Evolutionary conservation across 1,140 invertebrate species (phyloP).

Genomic region (Pogonognathellus flavescens): DNA sequence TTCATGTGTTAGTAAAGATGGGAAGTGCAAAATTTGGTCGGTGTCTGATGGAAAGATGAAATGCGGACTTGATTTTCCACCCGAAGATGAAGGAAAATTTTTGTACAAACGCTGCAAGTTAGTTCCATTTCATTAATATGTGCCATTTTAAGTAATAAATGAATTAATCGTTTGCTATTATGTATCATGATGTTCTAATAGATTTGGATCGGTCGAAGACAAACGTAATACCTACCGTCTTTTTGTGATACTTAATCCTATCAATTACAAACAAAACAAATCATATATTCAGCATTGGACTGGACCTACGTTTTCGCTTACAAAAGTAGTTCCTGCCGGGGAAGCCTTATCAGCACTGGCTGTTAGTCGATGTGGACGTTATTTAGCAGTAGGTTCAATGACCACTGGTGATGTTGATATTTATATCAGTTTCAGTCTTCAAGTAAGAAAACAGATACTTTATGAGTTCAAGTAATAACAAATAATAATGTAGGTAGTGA

Average conservation of each 20-base stretch:
- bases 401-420: slow-evolving; percentile 90
- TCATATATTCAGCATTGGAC: slow-evolving; percentile 78
- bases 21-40: slow-evolving; percentile 85
- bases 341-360: slow-evolving; percentile 76
- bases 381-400: slow-evolving; percentile 93
- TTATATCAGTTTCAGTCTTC: slow-evolving; percentile 91
- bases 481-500: no score
- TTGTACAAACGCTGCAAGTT: slow-evolving; percentile 86
- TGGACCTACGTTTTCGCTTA: slow-evolving; percentile 73
- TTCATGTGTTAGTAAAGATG: slow-evolving; percentile 90
- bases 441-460: slow-evolving; percentile 77
- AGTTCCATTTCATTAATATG: slow-evolving; percentile 25
- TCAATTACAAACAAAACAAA: slow-evolving; percentile 74
- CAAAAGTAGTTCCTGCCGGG: slow-evolving; percentile 68
- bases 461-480: no score
- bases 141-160: no score
- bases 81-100: slow-evolving; percentile 81
- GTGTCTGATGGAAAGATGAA: slow-evolving; percentile 76
- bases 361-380: slow-evolving; percentile 90
- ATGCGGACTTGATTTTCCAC: slow-evolving; percentile 81
- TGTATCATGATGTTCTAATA: slow-evolving; percentile 42
- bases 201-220: slow-evolving; percentile 64
- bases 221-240: slow-evolving; percentile 53
- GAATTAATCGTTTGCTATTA: no score
- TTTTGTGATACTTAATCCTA: slow-evolving; percentile 63